Percentiles rank a stretch among this genome's conserved stretches.
Evolutionary conservation across 2,888 invertebrate genomes (phyloP).

Genomic region (Chrysolina oricalcia): DNA sequence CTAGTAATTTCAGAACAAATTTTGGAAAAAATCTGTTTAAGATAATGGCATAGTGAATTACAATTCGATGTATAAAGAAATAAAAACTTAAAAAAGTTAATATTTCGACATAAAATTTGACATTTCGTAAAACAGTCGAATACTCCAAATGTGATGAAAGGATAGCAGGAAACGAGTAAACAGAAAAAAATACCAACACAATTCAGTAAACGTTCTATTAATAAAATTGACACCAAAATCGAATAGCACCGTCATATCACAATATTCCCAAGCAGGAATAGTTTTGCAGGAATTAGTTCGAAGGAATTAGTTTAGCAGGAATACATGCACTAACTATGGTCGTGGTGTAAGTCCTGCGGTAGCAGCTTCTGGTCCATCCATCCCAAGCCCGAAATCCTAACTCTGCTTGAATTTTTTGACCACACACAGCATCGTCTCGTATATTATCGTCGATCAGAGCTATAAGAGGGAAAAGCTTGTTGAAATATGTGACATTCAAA

Average conservation of each 20-base stretch:
- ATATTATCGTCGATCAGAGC: constrained; percentile 80
- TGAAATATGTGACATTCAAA: background rate
- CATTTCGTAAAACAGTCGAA: too few species aligned
- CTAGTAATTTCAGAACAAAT: too few species aligned
- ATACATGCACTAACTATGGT: constrained; percentile 36
- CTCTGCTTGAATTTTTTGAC: constrained; percentile 76
- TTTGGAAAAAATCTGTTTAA: too few species aligned
- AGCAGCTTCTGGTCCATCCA: constrained; percentile 69
- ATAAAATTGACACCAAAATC: background rate
- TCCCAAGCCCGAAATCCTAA: constrained; percentile 78
- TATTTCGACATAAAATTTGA: too few species aligned
- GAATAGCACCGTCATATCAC: background rate
- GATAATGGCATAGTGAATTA: too few species aligned
- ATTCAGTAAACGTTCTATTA: background rate
- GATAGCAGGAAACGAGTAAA: too few species aligned
- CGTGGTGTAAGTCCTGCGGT: constrained; percentile 57
- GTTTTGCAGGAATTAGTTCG: constrained; percentile 2
- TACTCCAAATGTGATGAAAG: too few species aligned
- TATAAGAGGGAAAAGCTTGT: constrained; percentile 61
- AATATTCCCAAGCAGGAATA: background rate
- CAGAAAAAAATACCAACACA: background rate
- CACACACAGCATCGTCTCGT: constrained; percentile 78
- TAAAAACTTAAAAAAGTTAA: too few species aligned
- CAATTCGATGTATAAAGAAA: too few species aligned
- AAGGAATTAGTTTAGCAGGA: background rate